Evolutionary conservation across 2,888 invertebrate species (phyloP), one percentile per base, ranked within the genome.

Genomic region (Agrotis ipsilon): DNA sequence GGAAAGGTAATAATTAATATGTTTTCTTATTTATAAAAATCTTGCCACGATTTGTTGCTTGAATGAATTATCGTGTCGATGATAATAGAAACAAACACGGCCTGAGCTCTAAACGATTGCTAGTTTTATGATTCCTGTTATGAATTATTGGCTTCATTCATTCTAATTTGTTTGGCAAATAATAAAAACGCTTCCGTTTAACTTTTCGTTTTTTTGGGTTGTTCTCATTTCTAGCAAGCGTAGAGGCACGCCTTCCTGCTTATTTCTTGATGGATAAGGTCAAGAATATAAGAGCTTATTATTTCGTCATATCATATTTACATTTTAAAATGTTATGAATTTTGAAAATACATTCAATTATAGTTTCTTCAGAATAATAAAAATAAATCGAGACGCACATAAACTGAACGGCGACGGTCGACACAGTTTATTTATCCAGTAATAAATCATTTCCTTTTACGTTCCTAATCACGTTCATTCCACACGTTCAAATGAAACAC

Each of bases 1-100:
- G 86, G 81, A 88, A 93, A 94, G 95, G 95, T 95, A 94, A 93
- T 80, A 68, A 68, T 75, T 63, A 65, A 65, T 70, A 72, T 85
- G 72, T 77, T 80, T 85, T 82, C 75, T 82, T 49, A 71, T 81
- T 78, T 73, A 39, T 45, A 58, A 62, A 39, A 55, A 51, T 71
- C 32, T 72, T 69, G 27, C 75, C 18, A 24, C 57, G 24, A 55
- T 60, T 57, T 48, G 67, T 78, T 74, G 61, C 52, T 66, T 69
- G 49, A 73, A 72, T 74, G 51, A 68, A 55, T 76, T 46, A 61
- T 59, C 60, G 68, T 72, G 60, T 19, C 67, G 67, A 62, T 77
- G 60, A 78, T 81, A 79, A 83, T 78, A 80, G 72, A 86, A 85
- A 86, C 84, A 83, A 84, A 84, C 78, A 76, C 49, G 46, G 64